phyloP scores from a whole-genome alignment of 2,888 invertebrate genomes.

The Loripinus fragilis region DNA sequence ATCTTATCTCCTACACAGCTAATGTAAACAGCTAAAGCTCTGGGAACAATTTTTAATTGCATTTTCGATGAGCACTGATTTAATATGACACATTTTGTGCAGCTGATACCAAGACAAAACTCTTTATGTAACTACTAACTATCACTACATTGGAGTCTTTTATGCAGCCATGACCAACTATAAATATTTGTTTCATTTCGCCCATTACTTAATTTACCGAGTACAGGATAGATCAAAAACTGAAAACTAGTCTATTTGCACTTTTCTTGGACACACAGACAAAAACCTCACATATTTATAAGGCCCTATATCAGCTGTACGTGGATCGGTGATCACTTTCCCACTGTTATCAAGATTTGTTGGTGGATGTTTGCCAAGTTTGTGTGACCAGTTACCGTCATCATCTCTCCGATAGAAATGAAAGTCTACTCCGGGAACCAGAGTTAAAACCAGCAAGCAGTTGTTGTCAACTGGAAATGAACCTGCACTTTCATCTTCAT shows the following conservation, averaged over 20 bases:
- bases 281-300: slow-evolving; percentile 46
- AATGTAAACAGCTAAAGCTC: too few species aligned
- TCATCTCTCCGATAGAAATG: slow-evolving; percentile 49
- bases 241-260: background rate
- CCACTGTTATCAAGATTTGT: slow-evolving; percentile 42
- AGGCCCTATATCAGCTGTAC: slow-evolving; percentile 36
- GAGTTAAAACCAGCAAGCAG: slow-evolving; percentile 39
- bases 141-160: too few species aligned
- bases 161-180: too few species aligned
- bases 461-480: background rate
- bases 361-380: slow-evolving; percentile 38
- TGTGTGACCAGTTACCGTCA: slow-evolving; percentile 39
- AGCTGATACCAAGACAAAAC: too few species aligned
- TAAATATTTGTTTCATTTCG: too few species aligned
- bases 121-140: too few species aligned
- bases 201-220: too few species aligned
- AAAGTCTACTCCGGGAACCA: slow-evolving; percentile 55
- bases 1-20: too few species aligned
- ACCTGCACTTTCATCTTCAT: background rate
- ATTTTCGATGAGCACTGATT: too few species aligned
- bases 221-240: too few species aligned
- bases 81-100: too few species aligned
- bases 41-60: too few species aligned
- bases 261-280: slow-evolving; percentile 20
- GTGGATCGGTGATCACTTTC: slow-evolving; percentile 36